Base-by-base conservation (phyloP, 2,113 vertebrate genomes). In the Grantiella picta region DNA sequence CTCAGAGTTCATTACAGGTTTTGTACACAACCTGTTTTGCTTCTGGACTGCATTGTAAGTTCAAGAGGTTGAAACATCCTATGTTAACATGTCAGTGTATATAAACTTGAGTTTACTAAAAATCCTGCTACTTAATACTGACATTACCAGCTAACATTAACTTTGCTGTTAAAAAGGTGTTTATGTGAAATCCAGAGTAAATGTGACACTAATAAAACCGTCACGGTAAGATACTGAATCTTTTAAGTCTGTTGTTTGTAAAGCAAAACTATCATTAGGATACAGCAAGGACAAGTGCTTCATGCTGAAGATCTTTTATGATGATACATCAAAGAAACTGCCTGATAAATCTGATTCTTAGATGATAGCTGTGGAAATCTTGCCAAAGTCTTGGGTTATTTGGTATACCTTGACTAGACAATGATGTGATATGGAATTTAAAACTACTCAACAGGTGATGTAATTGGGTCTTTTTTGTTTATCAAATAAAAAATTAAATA, bases 171-270 rank as follows among this genome's bases (percentile, higher is more conserved):
- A 56, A 78, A 91, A 86, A 78, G 11, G 2, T 60, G 49, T 65
- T 45, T 38, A 14, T 70, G 38, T 52, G 40, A 94, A 93, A 93
- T 54, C 2, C 31, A 28, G 18, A 59, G 10, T 63, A 82, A 50
- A 90, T 35, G 3, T 90, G 75, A 70, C 68, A 77, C 59, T 90
- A 83, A 79, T 70, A 89, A 90, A 95, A 80, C 15, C 42, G 45
- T 18, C 66, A 70, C 45, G 82, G 64, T 63, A 80, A 44, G 77
- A 57, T 31, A 45, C 33, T 1, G 2, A 79, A 85, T 49, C 49
- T 94, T 96, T 92, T 81, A 93, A 79, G 68, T 73, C 40, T 87
- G 35, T 76, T 94, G 49, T 77, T 88, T 85, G 83, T 94, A 82
- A 94, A 84, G 59, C 42, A 72, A 91, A 95, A 57, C 18, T 82